Conservation (phyloP, 2,888 invertebrate species). For the Lepidochrysops patricia region DNA sequence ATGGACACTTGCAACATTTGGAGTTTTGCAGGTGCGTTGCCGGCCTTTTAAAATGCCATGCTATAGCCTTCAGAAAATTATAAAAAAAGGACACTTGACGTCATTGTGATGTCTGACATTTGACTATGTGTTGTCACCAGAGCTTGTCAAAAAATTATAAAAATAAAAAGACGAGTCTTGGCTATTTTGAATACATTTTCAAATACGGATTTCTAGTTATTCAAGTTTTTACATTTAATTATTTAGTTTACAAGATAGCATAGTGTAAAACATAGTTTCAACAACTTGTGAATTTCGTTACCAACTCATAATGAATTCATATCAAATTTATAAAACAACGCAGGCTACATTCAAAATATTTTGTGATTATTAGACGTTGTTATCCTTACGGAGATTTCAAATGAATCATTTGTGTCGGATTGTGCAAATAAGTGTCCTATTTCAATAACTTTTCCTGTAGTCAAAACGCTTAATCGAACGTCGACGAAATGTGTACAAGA, state of each 20-base stretch:
- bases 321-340: not conserved
- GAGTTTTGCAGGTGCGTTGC: no score
- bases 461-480: not conserved
- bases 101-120: no score
- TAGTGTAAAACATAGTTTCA: not conserved
- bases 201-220: not conserved
- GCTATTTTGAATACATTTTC: no score
- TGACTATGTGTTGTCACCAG: no score
- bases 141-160: no score
- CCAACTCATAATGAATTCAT: not conserved
- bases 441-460: not conserved
- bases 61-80: no score
- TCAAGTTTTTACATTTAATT: not conserved
- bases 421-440: not conserved
- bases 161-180: no score
- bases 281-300: not conserved
- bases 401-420: conserved; percentile 1
- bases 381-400: conserved; percentile 2
- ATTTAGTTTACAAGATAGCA: not conserved
- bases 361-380: not conserved
- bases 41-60: no score
- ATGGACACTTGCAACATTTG: no score
- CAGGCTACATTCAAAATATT: not conserved
- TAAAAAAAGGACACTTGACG: no score
- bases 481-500: conserved; percentile 53